Evolutionary conservation across 2,888 invertebrate genomes (phyloP).

Genomic region (Himalopsyche tibetana): DNA sequence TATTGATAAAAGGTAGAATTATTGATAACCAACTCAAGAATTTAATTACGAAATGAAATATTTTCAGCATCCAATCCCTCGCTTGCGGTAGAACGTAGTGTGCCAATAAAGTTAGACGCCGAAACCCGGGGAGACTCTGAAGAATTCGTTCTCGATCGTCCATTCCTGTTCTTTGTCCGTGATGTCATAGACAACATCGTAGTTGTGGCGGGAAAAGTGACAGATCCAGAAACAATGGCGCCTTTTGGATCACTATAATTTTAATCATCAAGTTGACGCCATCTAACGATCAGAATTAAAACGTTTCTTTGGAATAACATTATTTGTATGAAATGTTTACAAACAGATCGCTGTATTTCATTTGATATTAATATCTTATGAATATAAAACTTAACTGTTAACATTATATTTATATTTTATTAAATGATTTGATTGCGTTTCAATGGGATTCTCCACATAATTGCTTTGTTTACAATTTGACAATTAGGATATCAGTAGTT

Average conservation of each 20-base stretch:
- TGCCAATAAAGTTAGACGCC: slow-evolving; percentile 47
- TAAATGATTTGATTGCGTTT: too few species aligned
- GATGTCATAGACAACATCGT: slow-evolving; percentile 78
- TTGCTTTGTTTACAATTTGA: too few species aligned
- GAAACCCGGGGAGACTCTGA: slow-evolving; percentile 64
- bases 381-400: too few species aligned
- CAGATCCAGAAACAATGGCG: slow-evolving; percentile 72
- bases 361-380: background rate
- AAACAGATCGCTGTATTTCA: background rate
- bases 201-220: slow-evolving; percentile 79
- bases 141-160: slow-evolving; percentile 77
- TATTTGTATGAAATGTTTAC: background rate
- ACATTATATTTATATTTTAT: too few species aligned
- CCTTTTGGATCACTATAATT: slow-evolving; percentile 14
- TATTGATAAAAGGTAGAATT: background rate
- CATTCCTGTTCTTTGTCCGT: slow-evolving; percentile 81
- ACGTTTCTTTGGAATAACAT: slow-evolving; percentile 9
- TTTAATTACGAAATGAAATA: slow-evolving; percentile 15
- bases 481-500: too few species aligned
- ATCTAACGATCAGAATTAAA: slow-evolving; percentile 18
- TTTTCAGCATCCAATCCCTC: slow-evolving; percentile 66
- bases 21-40: background rate
- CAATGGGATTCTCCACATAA: too few species aligned
- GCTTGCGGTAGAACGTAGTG: slow-evolving; percentile 54
- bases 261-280: background rate